Base-by-base conservation (phyloP, 53 echinoderm and acorn worm species). In the Echinometra lucunter region DNA sequence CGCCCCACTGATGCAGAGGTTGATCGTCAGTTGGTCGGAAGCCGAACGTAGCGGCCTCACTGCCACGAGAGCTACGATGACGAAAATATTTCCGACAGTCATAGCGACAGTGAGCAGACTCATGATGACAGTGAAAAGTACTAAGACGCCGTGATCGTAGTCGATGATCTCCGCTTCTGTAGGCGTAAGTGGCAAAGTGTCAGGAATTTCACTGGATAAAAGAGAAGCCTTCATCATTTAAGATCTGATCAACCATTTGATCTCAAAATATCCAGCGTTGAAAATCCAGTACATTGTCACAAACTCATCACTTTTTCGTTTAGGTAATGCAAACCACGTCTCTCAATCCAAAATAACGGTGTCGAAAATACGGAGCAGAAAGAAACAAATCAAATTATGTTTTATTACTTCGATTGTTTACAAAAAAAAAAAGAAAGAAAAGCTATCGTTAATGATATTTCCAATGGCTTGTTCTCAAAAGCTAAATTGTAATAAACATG, bases 1-100 rank as follows among this genome's bases (percentile, higher is more conserved):
- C 44, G 70, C 42, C 45, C 72, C 92, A 45, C 72, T 25, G 70
- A 70, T 28, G 53, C 92, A 92, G 92, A 92, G 92, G 72, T 92
- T 92, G 32, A 92, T 44, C 3, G 72, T 70, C 67, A 92, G n/a
- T 32, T 70, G 70, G 47, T 92, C 28, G 44, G 92, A 92, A 45
- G n/a, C 70, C n/a, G 92, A 45, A 1, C 92, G 45, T 9, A 69
- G n/a, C 27, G 45, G 44, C 45, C 53, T 67, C 67, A 92, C 27
- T 6, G 40, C 30, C 12, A 49, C 34, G 25, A 92, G 56, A 44
- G 72, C 72, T 25, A 42, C 53, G 28, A 67, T 69, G 72, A 92
- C 74, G 92, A 92, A 92, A 27, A 92, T 70, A 49, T 92, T 92
- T 0, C 92, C 72, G 72, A 92, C 44, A 7, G 45, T 38, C 72